Evolutionary conservation across 2,888 invertebrate species (phyloP).

Genomic region (Trachelus tabidus): DNA sequence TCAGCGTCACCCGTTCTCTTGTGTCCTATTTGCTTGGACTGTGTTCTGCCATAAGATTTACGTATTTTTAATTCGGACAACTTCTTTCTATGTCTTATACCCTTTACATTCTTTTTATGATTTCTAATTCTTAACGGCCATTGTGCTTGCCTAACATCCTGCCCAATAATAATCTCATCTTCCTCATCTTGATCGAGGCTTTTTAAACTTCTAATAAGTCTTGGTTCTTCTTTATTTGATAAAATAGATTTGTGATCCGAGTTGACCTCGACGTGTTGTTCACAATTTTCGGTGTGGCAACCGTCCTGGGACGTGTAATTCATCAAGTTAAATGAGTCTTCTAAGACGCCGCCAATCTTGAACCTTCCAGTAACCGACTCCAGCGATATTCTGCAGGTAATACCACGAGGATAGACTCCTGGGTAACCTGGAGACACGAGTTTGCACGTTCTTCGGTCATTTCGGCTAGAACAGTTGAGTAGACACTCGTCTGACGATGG

Average conservation of each 20-base stretch:
- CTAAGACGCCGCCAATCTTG: slow-evolving; percentile 50
- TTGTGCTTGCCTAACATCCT: slow-evolving; percentile 18
- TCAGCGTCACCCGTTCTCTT: too few relatives aligned
- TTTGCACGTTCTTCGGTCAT: slow-evolving; percentile 47
- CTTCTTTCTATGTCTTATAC: too few relatives aligned
- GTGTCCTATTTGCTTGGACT: too few relatives aligned
- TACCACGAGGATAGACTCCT: slow-evolving; percentile 52
- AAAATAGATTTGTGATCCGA: slow-evolving; percentile 3
- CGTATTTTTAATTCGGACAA: too few relatives aligned
- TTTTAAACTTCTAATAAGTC: slow-evolving; percentile 1
- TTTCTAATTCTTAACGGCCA: too few relatives aligned
- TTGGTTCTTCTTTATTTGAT: not conserved
- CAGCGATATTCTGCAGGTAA: slow-evolving; percentile 46
- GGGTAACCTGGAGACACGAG: slow-evolving; percentile 52
- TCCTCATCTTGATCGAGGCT: slow-evolving; percentile 37
- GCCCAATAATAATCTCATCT: slow-evolving; percentile 46
- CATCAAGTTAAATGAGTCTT: slow-evolving; percentile 52
- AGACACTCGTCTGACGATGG: slow-evolving; percentile 44
- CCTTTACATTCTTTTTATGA: too few relatives aligned
- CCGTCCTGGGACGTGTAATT: slow-evolving; percentile 51
- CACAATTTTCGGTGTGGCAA: slow-evolving; percentile 53
- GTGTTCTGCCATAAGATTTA: too few relatives aligned
- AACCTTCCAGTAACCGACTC: slow-evolving; percentile 50
- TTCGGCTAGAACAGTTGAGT: slow-evolving; percentile 49
- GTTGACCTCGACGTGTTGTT: slow-evolving; percentile 39